A percentile compares a stretch with the other conserved stretches of the same genome.
Evolutionary conservation across 2,888 invertebrate species (phyloP).

Genomic region (Labia minor): DNA sequence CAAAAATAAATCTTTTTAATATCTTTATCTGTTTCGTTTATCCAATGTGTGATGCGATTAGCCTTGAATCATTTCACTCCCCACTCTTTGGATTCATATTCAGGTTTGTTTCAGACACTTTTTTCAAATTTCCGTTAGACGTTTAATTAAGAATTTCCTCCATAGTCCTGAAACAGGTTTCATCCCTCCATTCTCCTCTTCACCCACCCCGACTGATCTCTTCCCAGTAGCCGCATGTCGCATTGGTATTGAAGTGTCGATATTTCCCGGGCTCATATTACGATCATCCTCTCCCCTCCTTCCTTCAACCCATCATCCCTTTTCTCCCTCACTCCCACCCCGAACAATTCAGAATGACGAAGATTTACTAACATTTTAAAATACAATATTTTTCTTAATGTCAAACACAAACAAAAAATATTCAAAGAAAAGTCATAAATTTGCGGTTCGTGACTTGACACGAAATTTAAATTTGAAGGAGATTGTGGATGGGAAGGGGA

Average conservation of each 20-base stretch:
- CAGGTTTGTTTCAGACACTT: neutral
- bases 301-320: neutral
- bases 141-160: conserved; percentile 13
- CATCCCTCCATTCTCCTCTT: neutral
- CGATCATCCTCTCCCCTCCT: neutral
- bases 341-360: neutral
- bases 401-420: conserved; percentile 2
- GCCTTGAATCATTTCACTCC: neutral
- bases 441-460: neutral
- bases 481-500: too few species aligned
- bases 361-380: conserved; percentile 1
- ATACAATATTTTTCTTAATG: neutral
- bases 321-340: too few species aligned
- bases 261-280: conserved; percentile 16
- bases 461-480: neutral
- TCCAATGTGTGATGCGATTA: conserved; percentile 1
- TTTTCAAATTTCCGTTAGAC: neutral
- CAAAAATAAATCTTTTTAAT: neutral
- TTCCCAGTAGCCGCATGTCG: conserved; percentile 13
- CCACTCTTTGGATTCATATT: neutral
- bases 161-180: neutral
- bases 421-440: neutral
- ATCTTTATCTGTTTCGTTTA: neutral
- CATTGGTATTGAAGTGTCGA: conserved; percentile 15
- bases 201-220: neutral